These are phyloP conservation scores for Cartodere bifasciata DNA, from an alignment of 2,888 invertebrate species.

Conservation along the genomic window DNA sequence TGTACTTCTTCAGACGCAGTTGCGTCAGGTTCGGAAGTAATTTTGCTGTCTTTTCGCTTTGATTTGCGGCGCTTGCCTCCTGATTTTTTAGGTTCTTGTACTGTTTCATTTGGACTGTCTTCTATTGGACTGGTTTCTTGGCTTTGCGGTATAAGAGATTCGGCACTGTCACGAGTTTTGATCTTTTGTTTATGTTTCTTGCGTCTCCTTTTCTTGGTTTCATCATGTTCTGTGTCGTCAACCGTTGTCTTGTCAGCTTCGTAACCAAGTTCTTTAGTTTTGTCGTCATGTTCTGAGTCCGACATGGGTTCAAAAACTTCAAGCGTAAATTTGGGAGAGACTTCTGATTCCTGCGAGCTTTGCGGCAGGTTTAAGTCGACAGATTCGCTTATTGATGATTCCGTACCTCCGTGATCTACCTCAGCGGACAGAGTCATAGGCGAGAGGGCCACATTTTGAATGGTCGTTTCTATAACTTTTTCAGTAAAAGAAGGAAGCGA, in stretches of 20 bases:
- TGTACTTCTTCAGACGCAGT: slow-evolving; percentile 39
- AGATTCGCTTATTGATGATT: slow-evolving; percentile 41
- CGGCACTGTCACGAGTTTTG: slow-evolving; percentile 37
- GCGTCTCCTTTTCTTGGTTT: slow-evolving; percentile 32
- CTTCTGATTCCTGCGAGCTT: slow-evolving; percentile 37
- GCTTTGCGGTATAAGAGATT: slow-evolving; percentile 36
- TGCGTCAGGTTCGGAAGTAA: slow-evolving; percentile 16
- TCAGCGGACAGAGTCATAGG: slow-evolving; percentile 27
- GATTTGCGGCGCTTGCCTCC: slow-evolving; percentile 30
- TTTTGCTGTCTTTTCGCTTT: slow-evolving; percentile 27
- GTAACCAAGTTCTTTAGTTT: slow-evolving; percentile 52
- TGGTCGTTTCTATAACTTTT: slow-evolving; percentile 11
- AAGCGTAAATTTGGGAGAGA: slow-evolving; percentile 41
- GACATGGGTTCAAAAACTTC: slow-evolving; percentile 27
- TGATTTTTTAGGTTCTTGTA: slow-evolving; percentile 21
- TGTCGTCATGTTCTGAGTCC: slow-evolving; percentile 33
- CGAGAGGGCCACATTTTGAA: slow-evolving; percentile 19
- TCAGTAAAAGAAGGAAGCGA: slow-evolving; percentile 22
- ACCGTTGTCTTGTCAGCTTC: slow-evolving; percentile 55
- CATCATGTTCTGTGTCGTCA: slow-evolving; percentile 34
- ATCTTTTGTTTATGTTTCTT: slow-evolving; percentile 37
- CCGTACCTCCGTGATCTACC: slow-evolving; percentile 29
- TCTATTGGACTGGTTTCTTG: slow-evolving; percentile 34
- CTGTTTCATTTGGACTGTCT: slow-evolving; percentile 24
- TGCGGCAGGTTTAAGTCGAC: slow-evolving; percentile 40